Conservation (phyloP, 2,797 vertebrate genomes). For the Taenioides sp. region DNA sequence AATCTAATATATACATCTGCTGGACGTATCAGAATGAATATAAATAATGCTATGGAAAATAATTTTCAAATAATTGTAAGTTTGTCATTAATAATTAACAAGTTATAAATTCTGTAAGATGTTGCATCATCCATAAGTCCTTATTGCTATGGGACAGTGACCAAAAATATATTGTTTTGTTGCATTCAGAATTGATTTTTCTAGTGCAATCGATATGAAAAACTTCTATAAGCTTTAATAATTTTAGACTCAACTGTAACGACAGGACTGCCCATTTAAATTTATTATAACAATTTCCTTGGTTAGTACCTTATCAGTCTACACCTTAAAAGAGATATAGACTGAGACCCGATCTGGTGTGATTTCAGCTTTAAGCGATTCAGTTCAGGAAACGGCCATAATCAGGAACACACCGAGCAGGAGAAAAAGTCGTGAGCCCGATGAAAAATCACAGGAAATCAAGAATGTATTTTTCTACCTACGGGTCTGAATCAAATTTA, state of each 20-base stretch:
- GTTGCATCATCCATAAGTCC: not conserved
- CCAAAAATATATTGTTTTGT: not conserved
- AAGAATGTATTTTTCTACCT: constrained; percentile 40
- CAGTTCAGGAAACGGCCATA: constrained; percentile 46
- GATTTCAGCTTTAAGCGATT: constrained; percentile 55
- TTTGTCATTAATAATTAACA: not conserved
- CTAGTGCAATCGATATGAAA: not conserved
- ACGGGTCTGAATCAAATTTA: constrained; percentile 48
- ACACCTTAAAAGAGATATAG: constrained; percentile 25
- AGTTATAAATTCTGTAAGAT: not conserved
- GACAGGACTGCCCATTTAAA: not conserved
- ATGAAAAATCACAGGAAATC: constrained; percentile 46
- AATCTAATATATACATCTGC: not conserved
- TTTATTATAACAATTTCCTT: constrained; percentile 3
- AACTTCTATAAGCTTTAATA: not conserved
- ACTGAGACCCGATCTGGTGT: constrained; percentile 6
- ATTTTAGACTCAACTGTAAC: constrained; percentile 5
- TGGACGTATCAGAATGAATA: not conserved
- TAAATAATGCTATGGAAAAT: not conserved
- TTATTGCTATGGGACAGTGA: not conserved
- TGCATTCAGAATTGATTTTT: not conserved
- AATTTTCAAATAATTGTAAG: not conserved
- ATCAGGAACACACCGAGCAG: constrained; percentile 50
- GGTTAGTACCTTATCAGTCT: constrained; percentile 5
- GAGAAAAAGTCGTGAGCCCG: constrained; percentile 37